phyloP scores from a whole-genome alignment of 2,888 invertebrate genomes.

The Macrophya annulata region DNA sequence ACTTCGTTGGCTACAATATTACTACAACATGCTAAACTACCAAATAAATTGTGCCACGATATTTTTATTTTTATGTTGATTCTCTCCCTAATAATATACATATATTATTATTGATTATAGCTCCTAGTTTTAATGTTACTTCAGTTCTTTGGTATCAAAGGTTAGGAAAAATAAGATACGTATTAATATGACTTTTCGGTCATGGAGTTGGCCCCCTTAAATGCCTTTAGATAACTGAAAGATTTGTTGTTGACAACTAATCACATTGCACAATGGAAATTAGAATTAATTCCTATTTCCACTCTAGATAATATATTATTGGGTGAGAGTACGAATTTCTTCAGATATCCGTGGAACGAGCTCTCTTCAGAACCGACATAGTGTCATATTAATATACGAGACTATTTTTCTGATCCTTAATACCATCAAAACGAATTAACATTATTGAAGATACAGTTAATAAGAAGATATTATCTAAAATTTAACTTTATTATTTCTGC shows the following conservation, averaged over 20 bases:
- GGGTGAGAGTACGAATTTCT: neutral
- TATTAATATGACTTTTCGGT: neutral
- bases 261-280: neutral
- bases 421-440: neutral
- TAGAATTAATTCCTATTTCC: neutral
- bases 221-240: neutral
- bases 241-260: slow-evolving; percentile 3
- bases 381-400: neutral
- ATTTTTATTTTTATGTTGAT: neutral
- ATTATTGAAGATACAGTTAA: neutral
- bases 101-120: neutral
- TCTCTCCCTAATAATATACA: neutral
- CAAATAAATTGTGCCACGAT: neutral
- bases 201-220: neutral
- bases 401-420: neutral
- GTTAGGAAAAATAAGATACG: neutral
- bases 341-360: neutral
- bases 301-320: neutral
- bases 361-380: neutral
- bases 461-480: neutral
- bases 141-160: neutral
- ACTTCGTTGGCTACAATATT: neutral
- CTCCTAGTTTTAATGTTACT: neutral
- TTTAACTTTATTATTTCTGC: neutral
- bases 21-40: neutral